Evolutionary conservation across 1,140 invertebrate genomes (phyloP), one percentile per base, ranked within the genome.

Genomic region (Augochlora pura): DNA sequence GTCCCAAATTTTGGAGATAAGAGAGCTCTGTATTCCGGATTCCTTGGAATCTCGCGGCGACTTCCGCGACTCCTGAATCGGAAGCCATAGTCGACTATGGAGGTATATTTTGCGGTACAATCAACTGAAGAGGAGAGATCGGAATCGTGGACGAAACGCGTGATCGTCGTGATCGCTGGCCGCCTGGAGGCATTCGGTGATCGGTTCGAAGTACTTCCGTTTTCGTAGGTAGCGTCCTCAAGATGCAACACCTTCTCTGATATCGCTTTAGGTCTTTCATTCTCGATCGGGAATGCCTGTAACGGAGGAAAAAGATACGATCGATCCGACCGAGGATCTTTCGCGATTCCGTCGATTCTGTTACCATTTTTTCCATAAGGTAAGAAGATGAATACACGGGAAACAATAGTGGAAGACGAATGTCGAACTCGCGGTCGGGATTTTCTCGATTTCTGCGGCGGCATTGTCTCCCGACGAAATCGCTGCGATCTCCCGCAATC

Each of bases 141-240:
- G 49, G 21, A 68, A 21, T 70, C 32, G 38, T 57, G 27, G 23
- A 10, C 62, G 46, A 69, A 52, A 74, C 49, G 46, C 65, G 59
- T 65, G 76, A 66, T 71, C 52, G 65, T 65, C 52, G 52, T 87
- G 88, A 85, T 87, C 84, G 79, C 85, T 72, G 27, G 80, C 75
- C 86, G 83, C 77, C 78, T 75, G n/a, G 39, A 87, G 88, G 89
- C 86, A 89, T 89, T 81, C 87, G 85, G 84, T 86, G 88, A 91
- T 90, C 87, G 79, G 86, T 77, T 82, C 82, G 88, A 89, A 91
- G 87, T 90, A 85, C 86, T 91, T 91, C 89, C 89, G 87, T 62
- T 59, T 60, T 25, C 67, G 23, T 67, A 21, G 71, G 12, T 25
- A 38, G 18, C 27, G 85, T 74, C 52, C 39, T 66, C 39, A 70